Percentiles rank a stretch among this genome's conserved stretches.
phyloP scores from a whole-genome alignment of 2,888 invertebrate species.

The Metacarcinus magister region DNA sequence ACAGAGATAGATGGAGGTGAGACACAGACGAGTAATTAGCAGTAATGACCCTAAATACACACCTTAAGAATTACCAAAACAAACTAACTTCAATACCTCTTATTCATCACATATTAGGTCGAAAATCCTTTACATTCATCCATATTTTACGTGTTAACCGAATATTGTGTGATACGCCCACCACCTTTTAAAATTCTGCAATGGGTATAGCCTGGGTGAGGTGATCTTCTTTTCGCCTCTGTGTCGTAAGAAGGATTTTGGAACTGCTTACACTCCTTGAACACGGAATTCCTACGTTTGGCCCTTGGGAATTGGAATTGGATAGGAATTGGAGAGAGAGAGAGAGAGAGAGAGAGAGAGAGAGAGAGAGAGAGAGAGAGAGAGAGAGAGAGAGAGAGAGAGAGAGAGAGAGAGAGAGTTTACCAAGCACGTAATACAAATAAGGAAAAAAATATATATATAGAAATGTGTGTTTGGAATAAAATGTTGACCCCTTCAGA shows the following conservation, averaged over 20 bases:
- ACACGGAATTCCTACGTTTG: neutral
- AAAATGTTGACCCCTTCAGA: too few relatives aligned
- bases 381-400: slow-evolving; percentile 30
- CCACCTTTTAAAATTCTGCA: slow-evolving; percentile 5
- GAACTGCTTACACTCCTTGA: neutral
- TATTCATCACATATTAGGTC: neutral
- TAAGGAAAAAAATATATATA: too few relatives aligned
- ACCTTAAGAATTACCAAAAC: too few relatives aligned
- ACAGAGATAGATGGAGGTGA: too few relatives aligned
- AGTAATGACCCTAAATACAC: too few relatives aligned
- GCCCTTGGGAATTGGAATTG: neutral
- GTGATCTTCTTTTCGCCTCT: neutral
- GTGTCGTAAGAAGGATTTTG: slow-evolving; percentile 21
- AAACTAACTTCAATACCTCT: too few relatives aligned
- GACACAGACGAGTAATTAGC: too few relatives aligned
- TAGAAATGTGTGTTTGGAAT: too few relatives aligned
- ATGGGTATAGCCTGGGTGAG: neutral
- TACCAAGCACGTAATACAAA: too few relatives aligned
- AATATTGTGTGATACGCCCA: neutral
- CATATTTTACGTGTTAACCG: neutral
- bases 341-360: neutral
- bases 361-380: neutral
- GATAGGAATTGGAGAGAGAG: neutral
- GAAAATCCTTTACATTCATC: neutral
- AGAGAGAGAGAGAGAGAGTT: neutral